Conservation (phyloP, 2,113 vertebrate species). For the Pedetes capensis region DNA sequence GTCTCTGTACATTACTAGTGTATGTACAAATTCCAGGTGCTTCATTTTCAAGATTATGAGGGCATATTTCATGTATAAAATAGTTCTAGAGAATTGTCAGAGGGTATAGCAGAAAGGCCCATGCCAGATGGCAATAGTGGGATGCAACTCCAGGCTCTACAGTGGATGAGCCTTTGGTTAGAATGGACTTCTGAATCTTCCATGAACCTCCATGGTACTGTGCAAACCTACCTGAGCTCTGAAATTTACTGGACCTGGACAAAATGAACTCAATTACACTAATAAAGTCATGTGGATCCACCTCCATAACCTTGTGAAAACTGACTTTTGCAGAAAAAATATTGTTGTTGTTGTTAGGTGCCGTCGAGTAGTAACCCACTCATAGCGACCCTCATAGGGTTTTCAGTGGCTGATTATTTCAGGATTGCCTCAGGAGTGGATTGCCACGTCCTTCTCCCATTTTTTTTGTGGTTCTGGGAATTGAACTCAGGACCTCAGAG, state of each 20-base stretch:
- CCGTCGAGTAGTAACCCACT: no score
- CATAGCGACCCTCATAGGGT: no score
- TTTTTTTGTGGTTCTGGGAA: no score
- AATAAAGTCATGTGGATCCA: neutral
- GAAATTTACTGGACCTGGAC: neutral
- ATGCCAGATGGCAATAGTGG: neutral
- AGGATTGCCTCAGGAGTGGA: no score
- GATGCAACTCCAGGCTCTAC: neutral
- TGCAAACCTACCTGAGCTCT: neutral
- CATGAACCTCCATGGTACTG: neutral
- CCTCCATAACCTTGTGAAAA: neutral
- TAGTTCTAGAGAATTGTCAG: neutral
- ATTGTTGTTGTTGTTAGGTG: no score
- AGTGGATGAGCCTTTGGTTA: neutral
- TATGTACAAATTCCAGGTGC: neutral
- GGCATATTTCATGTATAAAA: neutral
- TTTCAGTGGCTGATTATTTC: no score
- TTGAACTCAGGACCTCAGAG: no score
- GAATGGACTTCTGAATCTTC: neutral
- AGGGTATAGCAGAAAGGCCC: neutral
- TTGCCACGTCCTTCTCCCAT: no score
- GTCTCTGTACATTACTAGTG: neutral
- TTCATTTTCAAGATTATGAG: neutral
- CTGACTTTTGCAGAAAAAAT: neutral
- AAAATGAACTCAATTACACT: neutral